Conservation (phyloP, 2,888 invertebrate species). For the Cataglyphis cursor region DNA sequence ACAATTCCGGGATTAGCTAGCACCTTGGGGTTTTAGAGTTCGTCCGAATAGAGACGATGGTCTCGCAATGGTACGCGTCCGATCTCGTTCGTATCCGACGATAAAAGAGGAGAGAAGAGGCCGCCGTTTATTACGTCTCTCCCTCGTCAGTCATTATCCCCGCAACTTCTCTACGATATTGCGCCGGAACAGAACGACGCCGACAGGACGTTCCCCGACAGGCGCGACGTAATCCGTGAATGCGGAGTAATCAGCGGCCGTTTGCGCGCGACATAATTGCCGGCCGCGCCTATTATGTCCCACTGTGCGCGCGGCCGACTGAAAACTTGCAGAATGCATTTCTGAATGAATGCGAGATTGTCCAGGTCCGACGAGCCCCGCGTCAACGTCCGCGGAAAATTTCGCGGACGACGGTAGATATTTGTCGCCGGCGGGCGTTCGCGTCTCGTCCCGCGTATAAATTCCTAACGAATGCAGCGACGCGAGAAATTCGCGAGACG, state of each 20-base stretch:
- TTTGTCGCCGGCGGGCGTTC: neutral
- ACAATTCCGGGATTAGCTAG: slow-evolving; percentile 54
- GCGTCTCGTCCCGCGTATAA: neutral
- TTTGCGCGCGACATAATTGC: slow-evolving; percentile 60
- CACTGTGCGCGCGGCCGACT: slow-evolving; percentile 26
- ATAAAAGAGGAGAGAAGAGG: slow-evolving; percentile 52
- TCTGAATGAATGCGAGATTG: slow-evolving; percentile 50
- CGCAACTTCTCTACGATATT: slow-evolving; percentile 55
- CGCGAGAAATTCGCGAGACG: neutral
- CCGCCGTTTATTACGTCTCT: slow-evolving; percentile 57
- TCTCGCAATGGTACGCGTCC: slow-evolving; percentile 32
- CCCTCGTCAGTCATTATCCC: slow-evolving; percentile 58
- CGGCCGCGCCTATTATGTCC: slow-evolving; percentile 38
- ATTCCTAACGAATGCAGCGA: slow-evolving; percentile 5
- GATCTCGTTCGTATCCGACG: slow-evolving; percentile 36
- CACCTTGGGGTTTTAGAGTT: slow-evolving; percentile 48
- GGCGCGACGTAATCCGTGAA: slow-evolving; percentile 50
- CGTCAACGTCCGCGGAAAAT: slow-evolving; percentile 16
- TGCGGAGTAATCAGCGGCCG: slow-evolving; percentile 54
- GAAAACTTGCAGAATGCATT: slow-evolving; percentile 50
- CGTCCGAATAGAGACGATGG: slow-evolving; percentile 33
- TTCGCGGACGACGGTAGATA: neutral
- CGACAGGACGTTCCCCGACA: slow-evolving; percentile 12
- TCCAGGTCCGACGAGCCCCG: slow-evolving; percentile 15
- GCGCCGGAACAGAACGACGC: slow-evolving; percentile 30